Evolutionary conservation across 2,888 invertebrate genomes (phyloP), one percentile per base, ranked within the genome.

Genomic region (Ichneumon xanthorius): DNA sequence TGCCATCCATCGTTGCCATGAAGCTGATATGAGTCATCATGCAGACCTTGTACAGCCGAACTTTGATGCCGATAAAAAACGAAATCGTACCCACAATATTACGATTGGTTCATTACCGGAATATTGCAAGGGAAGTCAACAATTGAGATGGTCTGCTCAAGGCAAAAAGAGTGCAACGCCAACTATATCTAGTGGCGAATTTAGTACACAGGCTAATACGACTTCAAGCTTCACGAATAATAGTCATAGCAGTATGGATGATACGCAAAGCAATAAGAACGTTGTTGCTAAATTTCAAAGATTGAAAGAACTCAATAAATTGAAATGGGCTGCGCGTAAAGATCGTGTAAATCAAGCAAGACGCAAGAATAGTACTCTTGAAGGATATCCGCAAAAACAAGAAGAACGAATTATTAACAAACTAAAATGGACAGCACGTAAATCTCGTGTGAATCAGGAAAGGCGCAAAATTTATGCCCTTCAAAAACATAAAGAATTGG

Each of bases 301-400:
- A 7, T 26, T 22, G 9, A 58, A 58, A 22, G 58, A 58, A 26
- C 58, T n/a, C 19, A 11, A 26, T 11, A 58, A 14, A 58, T 26
- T 22, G 7, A 58, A 58, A 58, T 58, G 58, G 58, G 6, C 5
- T 19, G n/a, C 26, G 22, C 58, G 58, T 11, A 58, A 58, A 26
- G 58, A 58, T 58, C 58, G 26, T 26, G 58, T 26, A 58, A 58
- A 58, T 58, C 11, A 58, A 22, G 58, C 58, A 26, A n/a, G 58
- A 14, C 58, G 58, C 1, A 9, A 58, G 50, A 50, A n/a, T 5
- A 16, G 16, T 3, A 16, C 50, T 2, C 5, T 6, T 5, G 33
- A 33, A 33, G 6, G 4, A 33, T 33, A 33, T 33, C 33, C 6
- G 33, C 5, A 5, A 33, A 6, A 5, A 6, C 0, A 5, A 33